Conservation (phyloP, 1,140 invertebrate genomes). For the Aphis craccivora region DNA sequence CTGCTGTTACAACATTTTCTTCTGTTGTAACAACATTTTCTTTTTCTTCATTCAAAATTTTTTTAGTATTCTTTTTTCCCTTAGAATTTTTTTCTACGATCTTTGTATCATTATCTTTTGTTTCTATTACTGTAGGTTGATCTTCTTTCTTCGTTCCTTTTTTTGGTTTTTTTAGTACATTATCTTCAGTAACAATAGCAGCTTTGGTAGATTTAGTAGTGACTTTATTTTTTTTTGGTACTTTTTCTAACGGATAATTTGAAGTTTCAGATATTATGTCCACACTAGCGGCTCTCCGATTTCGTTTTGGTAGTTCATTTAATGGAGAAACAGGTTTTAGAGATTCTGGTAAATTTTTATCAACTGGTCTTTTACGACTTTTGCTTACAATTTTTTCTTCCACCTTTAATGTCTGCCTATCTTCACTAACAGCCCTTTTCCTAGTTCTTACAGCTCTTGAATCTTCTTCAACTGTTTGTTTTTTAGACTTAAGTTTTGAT, state of each 20-base stretch:
- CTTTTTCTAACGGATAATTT: not conserved
- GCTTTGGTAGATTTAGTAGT: not conserved
- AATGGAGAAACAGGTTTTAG: not conserved
- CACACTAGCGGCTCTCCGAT: constrained; percentile 20
- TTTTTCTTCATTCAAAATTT: constrained; percentile 16
- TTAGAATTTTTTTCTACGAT: not conserved
- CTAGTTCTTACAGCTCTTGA: not conserved
- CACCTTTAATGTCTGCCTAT: not conserved
- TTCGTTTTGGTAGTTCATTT: not conserved
- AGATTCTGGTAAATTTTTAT: not conserved
- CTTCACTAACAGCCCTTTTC: constrained; percentile 16
- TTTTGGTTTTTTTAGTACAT: not conserved
- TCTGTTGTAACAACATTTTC: not conserved
- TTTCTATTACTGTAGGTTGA: not conserved
- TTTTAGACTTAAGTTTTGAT: not conserved
- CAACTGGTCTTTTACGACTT: constrained; percentile 6
- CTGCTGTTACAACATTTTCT: not conserved
- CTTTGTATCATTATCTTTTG: not conserved
- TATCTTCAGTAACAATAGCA: not conserved
- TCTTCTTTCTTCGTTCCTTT: not conserved
- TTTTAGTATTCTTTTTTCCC: constrained; percentile 36
- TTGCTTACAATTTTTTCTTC: not conserved
- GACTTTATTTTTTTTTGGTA: not conserved
- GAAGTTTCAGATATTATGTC: not conserved
- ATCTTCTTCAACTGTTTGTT: not conserved